Base-by-base conservation (phyloP, 2,113 vertebrate genomes). In the Stigmatopora nigra region DNA sequence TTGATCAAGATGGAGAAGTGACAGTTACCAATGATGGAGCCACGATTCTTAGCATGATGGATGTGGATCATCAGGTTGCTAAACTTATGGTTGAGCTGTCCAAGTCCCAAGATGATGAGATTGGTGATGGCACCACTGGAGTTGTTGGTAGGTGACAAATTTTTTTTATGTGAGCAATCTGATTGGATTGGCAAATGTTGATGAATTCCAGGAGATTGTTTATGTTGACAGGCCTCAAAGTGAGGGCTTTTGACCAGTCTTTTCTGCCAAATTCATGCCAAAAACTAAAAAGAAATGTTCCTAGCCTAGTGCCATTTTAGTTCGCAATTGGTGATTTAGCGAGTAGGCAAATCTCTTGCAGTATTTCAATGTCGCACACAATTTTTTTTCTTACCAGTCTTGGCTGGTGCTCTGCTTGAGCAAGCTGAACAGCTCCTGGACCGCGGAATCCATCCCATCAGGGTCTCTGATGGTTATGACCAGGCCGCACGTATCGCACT, bases 21-120 rank as follows among this genome's bases (percentile, higher is more conserved):
- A 98, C 97, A 0, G 91, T 99, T 36, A 99, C 97, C n/a, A 99
- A 99, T 3, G 96, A 99, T n/a, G 97, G 97, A 1, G 97, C 97
- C 67, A 99, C 97, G 7, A 99, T 99, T 70, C 88, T 99, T 49
- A 91, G 93, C 78, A 93, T 99, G 97, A 99, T 99, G 97, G 97
- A 99, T 69, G 94, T 99, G 1, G 96, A 99, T 44, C 96, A 99
- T 73, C 96, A 98, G 83, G 96, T 99, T 63, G 96, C 97, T 65
- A 99, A 99, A 48, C 91, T 99, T 9, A 98, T 99, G 97, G 97
- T 99, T 11, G 97, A 99, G 65, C 88, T 99, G 57, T 94, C 97
- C 19, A 98, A 98, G 72, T 99, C 97, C 59, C 97, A 99, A 69
- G 97, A 99, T 86, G 97, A 99, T 87, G 96, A 99, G 73, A 98